Conservation (phyloP, 1,140 invertebrate species). For the Listronotus oregonensis region DNA sequence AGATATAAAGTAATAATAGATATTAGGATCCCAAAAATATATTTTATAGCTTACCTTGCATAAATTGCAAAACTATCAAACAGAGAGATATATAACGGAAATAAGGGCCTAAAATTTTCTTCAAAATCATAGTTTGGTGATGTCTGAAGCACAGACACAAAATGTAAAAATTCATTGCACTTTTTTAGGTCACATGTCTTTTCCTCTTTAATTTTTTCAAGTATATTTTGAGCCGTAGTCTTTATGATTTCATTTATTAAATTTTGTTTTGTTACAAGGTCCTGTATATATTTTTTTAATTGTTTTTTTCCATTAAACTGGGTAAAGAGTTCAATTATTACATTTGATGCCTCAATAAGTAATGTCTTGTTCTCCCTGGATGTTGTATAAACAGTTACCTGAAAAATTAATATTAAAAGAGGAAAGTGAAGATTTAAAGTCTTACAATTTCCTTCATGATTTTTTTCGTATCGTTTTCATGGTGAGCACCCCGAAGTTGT, state of each 20-base stretch:
- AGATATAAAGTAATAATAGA: neutral
- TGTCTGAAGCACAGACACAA: constrained; percentile 34
- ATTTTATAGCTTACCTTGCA: constrained; percentile 27
- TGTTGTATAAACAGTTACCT: constrained; percentile 31
- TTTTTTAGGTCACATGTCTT: constrained; percentile 36
- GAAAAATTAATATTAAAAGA: constrained; percentile 22
- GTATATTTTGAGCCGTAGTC: constrained; percentile 19
- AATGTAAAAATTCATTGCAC: constrained; percentile 37
- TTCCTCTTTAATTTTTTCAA: constrained; percentile 56
- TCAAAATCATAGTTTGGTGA: constrained; percentile 30
- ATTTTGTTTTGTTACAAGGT: constrained; percentile 30
- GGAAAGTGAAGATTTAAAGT: neutral
- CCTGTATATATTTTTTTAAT: constrained; percentile 40
- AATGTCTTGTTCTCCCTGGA: constrained; percentile 24
- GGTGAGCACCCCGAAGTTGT: constrained; percentile 14
- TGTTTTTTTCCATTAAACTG: constrained; percentile 36
- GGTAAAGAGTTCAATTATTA: constrained; percentile 36
- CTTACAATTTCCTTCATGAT: constrained; percentile 39
- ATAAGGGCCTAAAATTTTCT: constrained; percentile 23
- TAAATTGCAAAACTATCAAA: constrained; percentile 34
- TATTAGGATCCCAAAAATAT: neutral
- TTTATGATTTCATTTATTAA: constrained; percentile 31
- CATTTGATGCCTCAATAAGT: constrained; percentile 17
- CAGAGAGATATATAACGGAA: constrained; percentile 36
- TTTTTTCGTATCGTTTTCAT: constrained; percentile 35